phyloP scores from a whole-genome alignment of 2,797 vertebrate species.

The Etheostoma nigrum region DNA sequence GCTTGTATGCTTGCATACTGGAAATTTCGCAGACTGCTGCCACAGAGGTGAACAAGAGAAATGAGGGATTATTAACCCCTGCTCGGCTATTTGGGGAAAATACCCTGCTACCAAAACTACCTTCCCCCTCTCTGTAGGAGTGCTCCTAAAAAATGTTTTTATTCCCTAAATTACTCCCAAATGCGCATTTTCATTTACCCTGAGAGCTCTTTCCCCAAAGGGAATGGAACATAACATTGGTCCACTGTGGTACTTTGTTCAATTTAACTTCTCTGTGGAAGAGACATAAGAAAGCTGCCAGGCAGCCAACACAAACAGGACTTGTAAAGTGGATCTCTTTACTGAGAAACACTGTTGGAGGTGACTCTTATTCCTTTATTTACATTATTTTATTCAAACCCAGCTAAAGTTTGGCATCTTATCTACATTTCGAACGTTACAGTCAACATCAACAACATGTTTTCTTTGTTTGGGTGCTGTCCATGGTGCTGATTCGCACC shows the following conservation, averaged over 20 bases:
- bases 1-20: slow-evolving; percentile 53
- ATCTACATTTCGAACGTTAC: background rate
- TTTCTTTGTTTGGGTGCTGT: slow-evolving; percentile 71
- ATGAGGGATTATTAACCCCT: slow-evolving; percentile 70
- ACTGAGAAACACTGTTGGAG: background rate
- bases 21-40: slow-evolving; percentile 73
- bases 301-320: slow-evolving; percentile 2
- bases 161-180: slow-evolving; percentile 41
- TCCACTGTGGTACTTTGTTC: background rate
- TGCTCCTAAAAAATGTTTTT: slow-evolving; percentile 10
- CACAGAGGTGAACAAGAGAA: slow-evolving; percentile 56
- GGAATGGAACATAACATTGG: background rate
- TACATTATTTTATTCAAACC: slow-evolving; percentile 16
- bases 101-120: slow-evolving; percentile 19
- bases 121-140: slow-evolving; percentile 9
- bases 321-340: slow-evolving; percentile 13
- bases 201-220: background rate
- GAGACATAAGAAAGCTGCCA: background rate
- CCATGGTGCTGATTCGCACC: slow-evolving; percentile 66
- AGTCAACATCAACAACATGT: slow-evolving; percentile 1
- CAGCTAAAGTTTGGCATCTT: background rate
- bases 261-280: background rate
- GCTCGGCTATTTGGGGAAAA: slow-evolving; percentile 48
- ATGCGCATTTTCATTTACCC: slow-evolving; percentile 18
- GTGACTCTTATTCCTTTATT: background rate